These are phyloP conservation scores for Enteromius unitaeniatus DNA, from an alignment of 2,797 vertebrate species.

Conservation along the genomic window DNA sequence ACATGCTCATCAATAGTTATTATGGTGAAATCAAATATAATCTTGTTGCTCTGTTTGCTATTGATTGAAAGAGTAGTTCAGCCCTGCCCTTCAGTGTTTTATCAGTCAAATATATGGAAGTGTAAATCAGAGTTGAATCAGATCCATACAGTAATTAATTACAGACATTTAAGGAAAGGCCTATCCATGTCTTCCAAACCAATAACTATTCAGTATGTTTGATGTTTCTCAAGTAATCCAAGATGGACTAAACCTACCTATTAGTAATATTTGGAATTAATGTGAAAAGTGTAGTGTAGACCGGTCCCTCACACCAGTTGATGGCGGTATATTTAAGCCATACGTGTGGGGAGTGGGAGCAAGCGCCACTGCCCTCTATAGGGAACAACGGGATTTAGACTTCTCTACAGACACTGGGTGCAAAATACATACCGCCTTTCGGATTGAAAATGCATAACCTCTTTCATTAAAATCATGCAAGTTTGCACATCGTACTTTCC, in stretches of 20 bases:
- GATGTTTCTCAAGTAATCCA: neutral
- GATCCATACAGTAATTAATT: neutral
- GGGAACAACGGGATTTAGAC: neutral
- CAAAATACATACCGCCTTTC: neutral
- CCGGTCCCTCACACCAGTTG: conserved; percentile 32
- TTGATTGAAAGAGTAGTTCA: neutral
- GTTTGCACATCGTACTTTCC: neutral
- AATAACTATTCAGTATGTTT: neutral
- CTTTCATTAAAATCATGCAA: neutral
- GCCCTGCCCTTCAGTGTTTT: neutral
- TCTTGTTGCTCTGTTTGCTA: neutral
- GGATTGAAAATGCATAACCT: neutral
- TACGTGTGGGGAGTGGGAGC: neutral
- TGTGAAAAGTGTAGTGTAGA: neutral
- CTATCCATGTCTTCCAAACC: neutral
- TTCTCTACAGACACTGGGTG: neutral
- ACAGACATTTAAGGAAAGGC: neutral
- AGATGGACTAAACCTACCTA: neutral
- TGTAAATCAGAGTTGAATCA: neutral
- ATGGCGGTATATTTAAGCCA: neutral
- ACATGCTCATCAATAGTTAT: neutral
- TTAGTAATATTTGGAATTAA: neutral
- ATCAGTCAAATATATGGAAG: neutral
- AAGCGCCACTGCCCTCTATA: conserved; percentile 5
- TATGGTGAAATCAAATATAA: neutral